Conservation (phyloP, 2,113 vertebrate species). For the Oryzias javanicus region DNA sequence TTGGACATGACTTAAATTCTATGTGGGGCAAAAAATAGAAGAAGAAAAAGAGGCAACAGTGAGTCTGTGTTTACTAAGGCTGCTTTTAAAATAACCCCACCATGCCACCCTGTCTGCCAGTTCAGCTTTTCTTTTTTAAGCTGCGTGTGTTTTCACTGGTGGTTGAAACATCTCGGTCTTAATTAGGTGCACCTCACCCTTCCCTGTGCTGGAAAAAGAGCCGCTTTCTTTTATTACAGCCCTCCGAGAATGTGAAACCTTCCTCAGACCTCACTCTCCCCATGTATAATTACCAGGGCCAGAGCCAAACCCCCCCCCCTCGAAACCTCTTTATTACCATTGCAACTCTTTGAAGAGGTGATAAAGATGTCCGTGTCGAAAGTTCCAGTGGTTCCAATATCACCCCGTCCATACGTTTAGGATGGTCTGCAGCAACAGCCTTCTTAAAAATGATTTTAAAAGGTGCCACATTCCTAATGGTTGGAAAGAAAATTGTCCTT, state of each 20-base stretch:
- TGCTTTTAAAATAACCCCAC: conserved; percentile 16
- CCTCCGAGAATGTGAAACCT: conserved; percentile 50
- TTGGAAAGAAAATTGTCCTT: neutral
- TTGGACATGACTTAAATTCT: too few relatives aligned
- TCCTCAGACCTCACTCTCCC: conserved; percentile 45
- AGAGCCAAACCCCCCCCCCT: neutral
- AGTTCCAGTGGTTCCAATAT: conserved; percentile 54
- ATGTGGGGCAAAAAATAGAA: neutral
- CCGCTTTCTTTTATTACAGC: conserved; percentile 57
- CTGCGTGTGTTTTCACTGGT: conserved; percentile 39
- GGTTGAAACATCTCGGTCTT: conserved; percentile 57
- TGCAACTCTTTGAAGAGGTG: conserved; percentile 52
- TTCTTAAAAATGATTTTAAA: neutral
- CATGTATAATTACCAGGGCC: conserved; percentile 60
- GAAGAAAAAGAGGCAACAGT: conserved; percentile 10
- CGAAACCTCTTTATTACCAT: conserved; percentile 50
- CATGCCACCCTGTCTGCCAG: neutral
- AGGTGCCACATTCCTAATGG: conserved; percentile 12
- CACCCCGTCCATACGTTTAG: conserved; percentile 38
- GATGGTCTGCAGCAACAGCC: conserved; percentile 15
- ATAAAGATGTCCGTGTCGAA: conserved; percentile 59
- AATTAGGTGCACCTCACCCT: conserved; percentile 67
- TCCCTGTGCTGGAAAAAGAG: conserved; percentile 36
- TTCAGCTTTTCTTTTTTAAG: conserved; percentile 36
- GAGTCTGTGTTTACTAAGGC: conserved; percentile 22